Base-by-base conservation (phyloP, 2,113 vertebrate genomes). In the Phyllostomus discolor region DNA sequence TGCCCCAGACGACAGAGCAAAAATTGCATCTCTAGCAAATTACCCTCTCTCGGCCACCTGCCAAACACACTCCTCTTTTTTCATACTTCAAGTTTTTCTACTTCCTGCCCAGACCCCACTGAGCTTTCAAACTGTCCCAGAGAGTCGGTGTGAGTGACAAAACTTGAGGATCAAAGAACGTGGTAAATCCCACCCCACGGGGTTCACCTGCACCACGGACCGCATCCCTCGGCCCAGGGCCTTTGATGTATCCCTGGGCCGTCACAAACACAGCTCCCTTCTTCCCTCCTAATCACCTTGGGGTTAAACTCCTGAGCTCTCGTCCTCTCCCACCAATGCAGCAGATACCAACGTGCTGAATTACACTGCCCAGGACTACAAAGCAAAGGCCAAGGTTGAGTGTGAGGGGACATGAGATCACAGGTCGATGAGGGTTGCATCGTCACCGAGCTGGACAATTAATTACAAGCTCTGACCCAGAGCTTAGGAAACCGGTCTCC, bases 91-190 rank as follows among this genome's bases (percentile, higher is more conserved):
- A 93, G n/a, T 79, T 70, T 88, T 72, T 75, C n/a, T 96, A 22
- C 64, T 52, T 89, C 64, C 33, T 96, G 6, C 43, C 50, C 88
- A 96, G 79, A 83, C 14, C 4, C 93, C 38, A 50, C 48, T 52
- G 78, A 88, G 93, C 75, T 94, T 64, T 41, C 62, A 86, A 54
- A 82, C 91, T 73, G 12, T 59, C 66, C 82, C 59, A 78, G 85
- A 67, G 70, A 82, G 43, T 43, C 64, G 28, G 52, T 35, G 57
- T 57, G 85, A 88, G 83, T 95, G 70, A 84, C 1, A 80, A 82
- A 91, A 62, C 67, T 75, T 59, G 57, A 91, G 43, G 75, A 95
- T 92, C 88, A 97, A 96, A 96, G 92, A 14, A 10, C 0, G 35
- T 5, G 50, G 87, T 90, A 83, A 95, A 88, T 75, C 9, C 26